Evolutionary conservation across 1,140 invertebrate species (phyloP).

Genomic region (Belonocnema kinseyi): DNA sequence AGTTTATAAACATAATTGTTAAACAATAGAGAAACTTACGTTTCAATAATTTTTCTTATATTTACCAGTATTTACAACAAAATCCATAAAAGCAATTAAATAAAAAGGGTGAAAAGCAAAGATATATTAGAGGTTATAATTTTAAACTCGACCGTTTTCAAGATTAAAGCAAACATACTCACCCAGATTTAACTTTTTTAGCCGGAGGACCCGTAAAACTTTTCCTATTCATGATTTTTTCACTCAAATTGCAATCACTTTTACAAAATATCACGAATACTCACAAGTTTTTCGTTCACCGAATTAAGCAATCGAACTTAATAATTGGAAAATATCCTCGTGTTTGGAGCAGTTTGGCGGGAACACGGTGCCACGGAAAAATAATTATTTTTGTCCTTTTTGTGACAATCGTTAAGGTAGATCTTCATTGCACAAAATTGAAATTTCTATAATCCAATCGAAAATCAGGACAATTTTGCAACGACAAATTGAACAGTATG

Average conservation of each 20-base stretch:
- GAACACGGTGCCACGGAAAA: too few species aligned
- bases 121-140: conserved; percentile 15
- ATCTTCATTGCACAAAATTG: not conserved
- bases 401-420: too few species aligned
- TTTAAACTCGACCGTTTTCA: conserved; percentile 5
- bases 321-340: too few species aligned
- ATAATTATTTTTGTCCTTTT: too few species aligned
- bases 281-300: not conserved
- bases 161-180: conserved; percentile 28
- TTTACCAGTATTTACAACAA: conserved; percentile 29
- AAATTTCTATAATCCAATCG: not conserved
- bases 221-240: conserved; percentile 50
- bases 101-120: not conserved
- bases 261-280: not conserved
- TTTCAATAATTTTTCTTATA: not conserved
- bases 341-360: too few species aligned
- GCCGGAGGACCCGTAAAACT: conserved; percentile 43
- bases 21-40: too few species aligned
- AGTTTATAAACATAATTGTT: too few species aligned
- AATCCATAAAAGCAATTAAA: conserved; percentile 14
- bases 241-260: not conserved
- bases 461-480: not conserved
- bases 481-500: not conserved
- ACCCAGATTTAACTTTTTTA: conserved; percentile 61
- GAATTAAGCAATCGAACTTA: too few species aligned